Evolutionary conservation across 2,113 vertebrate species (phyloP).

Genomic region (Eulemur macaco): DNA sequence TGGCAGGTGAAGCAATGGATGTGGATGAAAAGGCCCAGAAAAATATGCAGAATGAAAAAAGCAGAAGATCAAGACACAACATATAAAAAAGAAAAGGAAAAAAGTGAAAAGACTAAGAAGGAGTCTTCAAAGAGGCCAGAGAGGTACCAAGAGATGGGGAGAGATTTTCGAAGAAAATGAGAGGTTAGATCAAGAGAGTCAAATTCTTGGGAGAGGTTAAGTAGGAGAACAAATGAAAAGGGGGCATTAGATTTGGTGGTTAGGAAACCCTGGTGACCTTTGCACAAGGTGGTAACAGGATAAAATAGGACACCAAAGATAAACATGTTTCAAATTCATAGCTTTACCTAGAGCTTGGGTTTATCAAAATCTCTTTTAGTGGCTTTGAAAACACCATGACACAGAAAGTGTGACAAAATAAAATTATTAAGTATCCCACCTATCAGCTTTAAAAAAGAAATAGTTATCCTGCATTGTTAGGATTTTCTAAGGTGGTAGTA

Average conservation of each 20-base stretch:
- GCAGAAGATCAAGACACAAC: neutral
- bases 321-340: neutral
- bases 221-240: neutral
- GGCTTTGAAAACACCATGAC: neutral
- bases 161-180: neutral
- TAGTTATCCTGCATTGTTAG: neutral
- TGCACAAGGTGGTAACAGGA: neutral
- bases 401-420: neutral
- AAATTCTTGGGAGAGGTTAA: neutral
- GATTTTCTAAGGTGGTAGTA: slow-evolving; percentile 21
- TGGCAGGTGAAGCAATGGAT: neutral
- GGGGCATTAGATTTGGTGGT: neutral
- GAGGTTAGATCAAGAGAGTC: neutral
- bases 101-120: neutral
- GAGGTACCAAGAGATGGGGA: neutral
- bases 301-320: neutral
- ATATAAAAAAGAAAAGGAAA: slow-evolving; percentile 5
- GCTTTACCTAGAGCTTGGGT: slow-evolving; percentile 47
- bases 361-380: slow-evolving; percentile 32
- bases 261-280: neutral
- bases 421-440: slow-evolving; percentile 21
- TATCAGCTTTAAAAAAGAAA: slow-evolving; percentile 28
- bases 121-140: neutral
- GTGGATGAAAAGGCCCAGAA: neutral
- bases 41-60: neutral